A percentile compares a stretch with the other conserved stretches of the same genome.
These are phyloP conservation scores for Microcebus murinus DNA, from an alignment of 2,113 vertebrate genomes.

Conservation along the genomic window DNA sequence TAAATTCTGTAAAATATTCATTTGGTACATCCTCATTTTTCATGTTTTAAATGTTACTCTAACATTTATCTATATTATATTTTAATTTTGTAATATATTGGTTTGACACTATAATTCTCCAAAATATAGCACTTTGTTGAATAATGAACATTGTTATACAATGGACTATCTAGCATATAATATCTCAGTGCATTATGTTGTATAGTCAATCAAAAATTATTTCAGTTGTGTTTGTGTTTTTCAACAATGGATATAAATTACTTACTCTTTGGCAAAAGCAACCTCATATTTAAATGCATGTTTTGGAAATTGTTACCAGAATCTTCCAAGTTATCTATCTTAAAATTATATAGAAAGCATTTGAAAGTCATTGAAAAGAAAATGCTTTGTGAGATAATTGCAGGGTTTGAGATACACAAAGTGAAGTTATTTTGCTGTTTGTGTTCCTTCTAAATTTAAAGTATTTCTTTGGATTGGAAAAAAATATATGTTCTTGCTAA, in stretches of 20 bases:
- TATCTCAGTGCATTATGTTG: not conserved
- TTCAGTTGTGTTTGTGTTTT: not conserved
- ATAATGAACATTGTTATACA: not conserved
- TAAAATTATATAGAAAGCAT: not conserved
- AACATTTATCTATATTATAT: not conserved
- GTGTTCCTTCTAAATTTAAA: not conserved
- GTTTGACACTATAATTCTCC: not conserved
- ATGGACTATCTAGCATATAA: not conserved
- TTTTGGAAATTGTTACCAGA: not conserved
- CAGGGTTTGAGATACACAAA: not conserved
- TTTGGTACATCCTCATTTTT: not conserved
- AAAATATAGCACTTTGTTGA: not conserved
- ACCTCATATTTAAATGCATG: not conserved
- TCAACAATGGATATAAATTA: not conserved
- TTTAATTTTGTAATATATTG: not conserved
- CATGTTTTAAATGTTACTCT: not conserved
- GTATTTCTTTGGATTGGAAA: not conserved
- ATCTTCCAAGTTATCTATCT: not conserved
- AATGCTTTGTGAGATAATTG: not conserved
- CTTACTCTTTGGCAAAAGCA: not conserved
- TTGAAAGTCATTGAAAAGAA: not conserved
- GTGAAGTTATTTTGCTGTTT: not conserved
- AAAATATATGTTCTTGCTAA: not conserved
- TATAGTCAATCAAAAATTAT: not conserved
- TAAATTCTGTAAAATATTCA: not conserved